phyloP scores from a whole-genome alignment of 2,888 invertebrate species.

The Didymodactylos carnosus region DNA sequence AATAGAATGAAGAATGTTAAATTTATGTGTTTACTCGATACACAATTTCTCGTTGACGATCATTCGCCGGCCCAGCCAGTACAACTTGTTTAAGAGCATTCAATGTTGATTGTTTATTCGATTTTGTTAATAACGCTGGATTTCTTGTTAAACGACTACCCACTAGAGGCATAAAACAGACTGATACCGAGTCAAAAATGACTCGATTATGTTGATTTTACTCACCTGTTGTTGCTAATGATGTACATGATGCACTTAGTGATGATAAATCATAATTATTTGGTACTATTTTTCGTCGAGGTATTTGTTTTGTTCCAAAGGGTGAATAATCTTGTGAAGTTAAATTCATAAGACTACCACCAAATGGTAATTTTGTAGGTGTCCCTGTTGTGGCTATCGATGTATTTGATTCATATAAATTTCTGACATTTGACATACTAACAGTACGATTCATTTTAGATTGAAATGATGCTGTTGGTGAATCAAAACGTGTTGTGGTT shows the following conservation, averaged over 20 bases:
- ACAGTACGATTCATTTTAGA: not conserved
- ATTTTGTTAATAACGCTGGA: not conserved
- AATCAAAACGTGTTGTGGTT: not conserved
- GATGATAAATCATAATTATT: not conserved
- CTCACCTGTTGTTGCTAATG: not conserved
- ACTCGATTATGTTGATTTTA: too few species aligned
- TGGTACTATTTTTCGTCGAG: too few species aligned
- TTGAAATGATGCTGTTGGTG: not conserved
- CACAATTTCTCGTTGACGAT: constrained; percentile 1
- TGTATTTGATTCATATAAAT: not conserved
- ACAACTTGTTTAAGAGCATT: constrained; percentile 9
- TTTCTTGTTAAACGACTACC: too few species aligned
- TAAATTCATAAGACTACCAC: not conserved
- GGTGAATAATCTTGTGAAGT: not conserved
- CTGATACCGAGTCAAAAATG: too few species aligned
- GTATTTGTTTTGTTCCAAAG: not conserved
- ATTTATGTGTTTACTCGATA: not conserved
- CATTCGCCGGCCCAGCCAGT: constrained; percentile 11
- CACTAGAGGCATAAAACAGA: too few species aligned
- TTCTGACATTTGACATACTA: not conserved
- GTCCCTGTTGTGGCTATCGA: not conserved
- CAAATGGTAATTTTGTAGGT: not conserved
- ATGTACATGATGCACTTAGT: not conserved
- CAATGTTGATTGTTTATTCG: constrained; percentile 7
- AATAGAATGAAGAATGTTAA: not conserved